phyloP scores from a whole-genome alignment of 2,888 invertebrate genomes.

The Cantharis flavilabris region DNA sequence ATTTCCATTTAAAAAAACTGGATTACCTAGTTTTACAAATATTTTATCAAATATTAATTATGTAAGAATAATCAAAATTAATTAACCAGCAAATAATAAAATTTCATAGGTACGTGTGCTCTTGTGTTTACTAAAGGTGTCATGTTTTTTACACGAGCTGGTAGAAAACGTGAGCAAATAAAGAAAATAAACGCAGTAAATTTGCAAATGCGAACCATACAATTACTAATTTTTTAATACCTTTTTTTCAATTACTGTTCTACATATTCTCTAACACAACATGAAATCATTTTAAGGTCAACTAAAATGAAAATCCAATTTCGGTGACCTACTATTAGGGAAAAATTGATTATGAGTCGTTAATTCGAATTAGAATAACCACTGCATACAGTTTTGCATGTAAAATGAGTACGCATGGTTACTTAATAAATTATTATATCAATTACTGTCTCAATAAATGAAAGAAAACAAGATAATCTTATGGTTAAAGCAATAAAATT shows the following conservation, averaged over 20 bases:
- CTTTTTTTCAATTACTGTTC: background rate
- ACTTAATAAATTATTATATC: no score
- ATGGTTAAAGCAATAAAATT: no score
- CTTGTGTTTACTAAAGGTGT: constrained; percentile 31
- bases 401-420: no score
- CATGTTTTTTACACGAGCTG: constrained; percentile 27
- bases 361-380: no score
- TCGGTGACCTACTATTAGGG: background rate
- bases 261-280: background rate
- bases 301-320: background rate
- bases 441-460: no score
- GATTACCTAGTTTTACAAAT: background rate
- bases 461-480: no score
- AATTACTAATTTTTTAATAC: background rate
- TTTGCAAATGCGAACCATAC: constrained; percentile 5
- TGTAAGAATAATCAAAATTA: background rate
- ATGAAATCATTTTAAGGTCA: background rate
- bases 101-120: constrained; percentile 11
- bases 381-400: no score
- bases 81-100: background rate
- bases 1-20: background rate
- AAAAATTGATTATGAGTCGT: no score
- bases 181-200: constrained; percentile 7
- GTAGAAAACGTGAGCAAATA: constrained; percentile 28
- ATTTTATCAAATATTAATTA: background rate